Percentiles rank a stretch among this genome's conserved stretches.
Conservation (phyloP, 2,888 invertebrate species). For the Eretmocerus hayati region DNA sequence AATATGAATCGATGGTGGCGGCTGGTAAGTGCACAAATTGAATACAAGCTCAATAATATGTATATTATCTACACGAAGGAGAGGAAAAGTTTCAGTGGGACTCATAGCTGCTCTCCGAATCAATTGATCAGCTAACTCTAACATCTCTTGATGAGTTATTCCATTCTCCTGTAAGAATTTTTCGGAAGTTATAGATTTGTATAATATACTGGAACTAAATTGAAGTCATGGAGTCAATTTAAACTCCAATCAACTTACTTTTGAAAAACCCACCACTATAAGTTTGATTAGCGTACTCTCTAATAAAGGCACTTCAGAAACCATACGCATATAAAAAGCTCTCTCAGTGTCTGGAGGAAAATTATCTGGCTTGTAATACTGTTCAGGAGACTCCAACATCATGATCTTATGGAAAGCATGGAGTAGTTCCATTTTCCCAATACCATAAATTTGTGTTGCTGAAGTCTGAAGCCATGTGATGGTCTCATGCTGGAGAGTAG, state of each 20-base stretch:
- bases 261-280: constrained; percentile 72
- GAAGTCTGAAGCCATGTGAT: constrained; percentile 83
- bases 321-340: constrained; percentile 66
- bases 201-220: too few relatives aligned
- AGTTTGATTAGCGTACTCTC: constrained; percentile 79
- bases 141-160: constrained; percentile 71
- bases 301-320: constrained; percentile 80
- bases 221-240: background rate
- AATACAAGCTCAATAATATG: constrained; percentile 86
- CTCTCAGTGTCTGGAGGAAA: constrained; percentile 92
- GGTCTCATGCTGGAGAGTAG: constrained; percentile 72
- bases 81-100: constrained; percentile 63
- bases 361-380: constrained; percentile 75
- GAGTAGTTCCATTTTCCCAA: constrained; percentile 65
- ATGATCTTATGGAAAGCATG: constrained; percentile 74
- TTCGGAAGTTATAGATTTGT: too few relatives aligned
- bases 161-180: constrained; percentile 72
- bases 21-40: constrained; percentile 83
- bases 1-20: constrained; percentile 85
- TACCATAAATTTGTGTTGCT: constrained; percentile 67
- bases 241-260: constrained; percentile 44
- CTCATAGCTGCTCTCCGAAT: constrained; percentile 78
- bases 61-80: constrained; percentile 68
- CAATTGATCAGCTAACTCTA: constrained; percentile 80
- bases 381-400: constrained; percentile 69